These are phyloP conservation scores for Parnassius mnemosyne DNA, from an alignment of 2,888 invertebrate genomes.

Conservation along the genomic window DNA sequence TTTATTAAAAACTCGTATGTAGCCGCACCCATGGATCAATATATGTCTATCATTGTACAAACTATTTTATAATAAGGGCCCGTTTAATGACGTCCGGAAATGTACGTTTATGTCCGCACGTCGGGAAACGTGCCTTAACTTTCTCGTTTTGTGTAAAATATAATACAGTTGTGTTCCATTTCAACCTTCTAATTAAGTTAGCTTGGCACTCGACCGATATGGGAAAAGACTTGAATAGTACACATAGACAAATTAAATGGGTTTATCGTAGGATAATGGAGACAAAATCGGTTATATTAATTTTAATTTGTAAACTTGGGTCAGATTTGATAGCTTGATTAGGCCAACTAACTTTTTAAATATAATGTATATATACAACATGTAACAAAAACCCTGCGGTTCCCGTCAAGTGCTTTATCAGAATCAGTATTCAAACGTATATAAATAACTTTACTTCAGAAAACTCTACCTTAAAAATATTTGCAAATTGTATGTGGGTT, in stretches of 20 bases:
- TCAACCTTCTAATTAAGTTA: background rate
- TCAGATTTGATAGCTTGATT: background rate
- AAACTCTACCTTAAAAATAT: too few relatives aligned
- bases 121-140: background rate
- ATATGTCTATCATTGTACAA: conserved; percentile 7
- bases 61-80: conserved; percentile 1
- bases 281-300: background rate
- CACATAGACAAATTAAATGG: background rate
- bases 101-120: background rate
- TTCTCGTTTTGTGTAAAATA: conserved; percentile 1
- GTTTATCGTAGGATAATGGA: background rate
- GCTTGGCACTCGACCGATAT: background rate
- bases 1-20: background rate
- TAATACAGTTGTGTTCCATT: conserved; percentile 7
- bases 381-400: too few relatives aligned
- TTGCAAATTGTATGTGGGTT: too few relatives aligned
- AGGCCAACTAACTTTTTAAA: background rate
- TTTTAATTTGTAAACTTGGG: conserved; percentile 3
- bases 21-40: background rate
- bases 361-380: too few relatives aligned
- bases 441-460: too few relatives aligned
- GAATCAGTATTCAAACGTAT: too few relatives aligned
- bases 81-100: background rate
- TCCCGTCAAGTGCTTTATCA: too few relatives aligned
- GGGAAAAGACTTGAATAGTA: conserved; percentile 9